phyloP scores from a whole-genome alignment of 2,888 invertebrate species.

The Odontomyia ornata region DNA sequence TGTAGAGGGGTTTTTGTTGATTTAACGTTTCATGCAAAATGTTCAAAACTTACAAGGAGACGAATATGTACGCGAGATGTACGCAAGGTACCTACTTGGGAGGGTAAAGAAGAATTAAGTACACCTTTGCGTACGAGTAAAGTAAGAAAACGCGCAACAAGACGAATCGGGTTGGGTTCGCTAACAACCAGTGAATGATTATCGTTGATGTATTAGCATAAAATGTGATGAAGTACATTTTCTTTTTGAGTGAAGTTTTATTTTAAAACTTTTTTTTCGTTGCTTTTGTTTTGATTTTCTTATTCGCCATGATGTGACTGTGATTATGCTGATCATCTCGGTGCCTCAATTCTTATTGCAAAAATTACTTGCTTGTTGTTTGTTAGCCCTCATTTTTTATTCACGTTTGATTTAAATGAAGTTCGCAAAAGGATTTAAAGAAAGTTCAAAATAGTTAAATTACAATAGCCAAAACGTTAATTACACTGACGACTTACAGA shows the following conservation, averaged over 20 bases:
- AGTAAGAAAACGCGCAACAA: too few relatives aligned
- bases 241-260: background rate
- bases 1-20: slow-evolving; percentile 45
- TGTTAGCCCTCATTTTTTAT: too few relatives aligned
- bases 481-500: too few relatives aligned
- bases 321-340: background rate
- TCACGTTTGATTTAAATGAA: too few relatives aligned
- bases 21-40: slow-evolving; percentile 38
- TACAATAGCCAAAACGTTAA: too few relatives aligned
- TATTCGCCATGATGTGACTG: background rate
- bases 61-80: background rate
- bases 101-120: too few relatives aligned
- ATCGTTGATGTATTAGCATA: slow-evolving; percentile 41
- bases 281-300: background rate
- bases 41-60: background rate
- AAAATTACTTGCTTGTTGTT: too few relatives aligned
- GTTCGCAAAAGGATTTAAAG: too few relatives aligned
- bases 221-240: slow-evolving; percentile 35
- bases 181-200: slow-evolving; percentile 36
- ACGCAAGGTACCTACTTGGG: background rate
- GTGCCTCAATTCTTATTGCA: too few relatives aligned
- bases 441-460: too few relatives aligned
- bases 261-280: background rate
- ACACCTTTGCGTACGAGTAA: too few relatives aligned
- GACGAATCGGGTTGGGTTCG: slow-evolving; percentile 2